Base-by-base conservation (phyloP, 2,797 vertebrate species). In the Enteromius trimaculatus region DNA sequence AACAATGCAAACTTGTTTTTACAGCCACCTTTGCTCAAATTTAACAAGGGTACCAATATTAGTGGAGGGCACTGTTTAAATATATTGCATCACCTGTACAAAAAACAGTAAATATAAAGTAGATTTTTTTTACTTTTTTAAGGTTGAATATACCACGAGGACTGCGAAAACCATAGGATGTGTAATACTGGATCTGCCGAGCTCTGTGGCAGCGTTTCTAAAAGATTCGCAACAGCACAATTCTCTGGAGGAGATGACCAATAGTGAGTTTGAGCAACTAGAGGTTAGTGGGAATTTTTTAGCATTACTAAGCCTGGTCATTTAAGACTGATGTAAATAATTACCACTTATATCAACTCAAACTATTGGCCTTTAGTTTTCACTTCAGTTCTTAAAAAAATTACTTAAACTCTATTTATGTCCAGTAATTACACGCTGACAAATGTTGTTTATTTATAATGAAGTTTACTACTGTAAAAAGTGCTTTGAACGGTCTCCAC, bases 211-310 rank as follows among this genome's bases (percentile, higher is more conserved):
- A 77, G 34, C 21, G 7, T 77, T 37, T 79, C 19, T 66, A 7
- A 71, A 80, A 80, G 64, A 55, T 34, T 21, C 21, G 0, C 77
- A 79, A 13, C 34, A 58, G 47, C 65, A 80, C n/a, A 42, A 10
- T 58, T 8, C 16, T 19, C 49, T 42, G 16, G 17, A 42, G n/a
- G n/a, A 71, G 17, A 16, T 62, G 66, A 47, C 6, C 55, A 55
- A 10, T 42, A n/a, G 44, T 55, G 34, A 44, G 9, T 19, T 26
- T 11, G 23, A 16, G 37, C 23, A 60, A 3, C 14, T 53, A 3
- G 1, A 55, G n/a, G 75, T 77, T 4, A 34, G 71, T 34, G 10
- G 11, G 17, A 13, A 26, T 31, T 77, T 47, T 76, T 64, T 16
- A 29, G n/a, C 37, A 62, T 42, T 7, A 42, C 21, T 58, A 16